These are phyloP conservation scores for Lasiommata megera DNA, from an alignment of 2,888 invertebrate genomes.

Conservation along the genomic window DNA sequence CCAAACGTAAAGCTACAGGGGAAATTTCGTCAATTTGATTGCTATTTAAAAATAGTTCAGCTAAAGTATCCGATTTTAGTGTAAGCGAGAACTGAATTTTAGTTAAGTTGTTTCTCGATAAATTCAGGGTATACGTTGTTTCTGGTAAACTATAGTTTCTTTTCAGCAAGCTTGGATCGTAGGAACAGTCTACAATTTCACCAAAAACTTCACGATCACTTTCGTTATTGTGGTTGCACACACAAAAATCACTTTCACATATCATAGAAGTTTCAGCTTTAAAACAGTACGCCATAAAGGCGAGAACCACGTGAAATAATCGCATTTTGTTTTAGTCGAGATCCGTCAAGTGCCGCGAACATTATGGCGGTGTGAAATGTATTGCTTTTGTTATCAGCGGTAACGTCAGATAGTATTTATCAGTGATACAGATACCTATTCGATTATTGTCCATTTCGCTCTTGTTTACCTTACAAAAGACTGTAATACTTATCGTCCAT, in stretches of 20 bases:
- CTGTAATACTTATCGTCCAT: conserved; percentile 18
- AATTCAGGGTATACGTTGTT: conserved; percentile 51
- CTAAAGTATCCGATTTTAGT: conserved; percentile 49
- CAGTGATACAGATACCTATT: conserved; percentile 51
- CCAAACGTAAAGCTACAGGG: conserved; percentile 49
- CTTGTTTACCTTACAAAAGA: conserved; percentile 37
- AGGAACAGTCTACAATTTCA: conserved; percentile 57
- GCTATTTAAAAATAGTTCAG: conserved; percentile 50
- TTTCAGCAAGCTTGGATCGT: conserved; percentile 35
- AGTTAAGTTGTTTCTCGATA: conserved; percentile 59
- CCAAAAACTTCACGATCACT: conserved; percentile 47
- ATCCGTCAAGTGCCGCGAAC: conserved; percentile 29
- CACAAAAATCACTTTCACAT: conserved; percentile 59
- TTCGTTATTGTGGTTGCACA: conserved; percentile 42
- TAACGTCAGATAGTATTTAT: conserved; percentile 47
- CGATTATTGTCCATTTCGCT: conserved; percentile 62
- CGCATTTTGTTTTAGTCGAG: conserved; percentile 42
- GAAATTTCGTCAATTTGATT: conserved; percentile 55
- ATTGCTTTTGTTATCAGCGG: conserved; percentile 42
- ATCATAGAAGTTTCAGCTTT: conserved; percentile 45
- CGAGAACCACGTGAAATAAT: conserved; percentile 36
- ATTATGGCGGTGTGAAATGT: conserved; percentile 26
- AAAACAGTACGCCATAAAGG: conserved; percentile 29
- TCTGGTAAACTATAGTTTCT: conserved; percentile 48
- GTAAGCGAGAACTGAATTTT: conserved; percentile 41